Base-by-base conservation (phyloP, 2,888 invertebrate genomes). In the Ametastegia equiseti region DNA sequence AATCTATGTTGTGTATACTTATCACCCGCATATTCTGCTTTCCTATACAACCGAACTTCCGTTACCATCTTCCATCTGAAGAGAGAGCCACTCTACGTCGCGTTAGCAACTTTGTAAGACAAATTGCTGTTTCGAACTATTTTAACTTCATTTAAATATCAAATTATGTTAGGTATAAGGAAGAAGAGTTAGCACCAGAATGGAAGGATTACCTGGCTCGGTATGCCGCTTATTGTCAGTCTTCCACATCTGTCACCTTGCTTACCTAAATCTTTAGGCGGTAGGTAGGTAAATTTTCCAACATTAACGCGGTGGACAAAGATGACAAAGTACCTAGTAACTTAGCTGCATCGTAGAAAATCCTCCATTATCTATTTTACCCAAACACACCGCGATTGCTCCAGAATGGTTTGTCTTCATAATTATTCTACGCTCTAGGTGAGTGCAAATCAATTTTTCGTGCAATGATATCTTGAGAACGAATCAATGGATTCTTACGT, bases 91-190 rank as follows among this genome's bases (percentile, higher is more conserved):
- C 75, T 75, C 54, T 19, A 11, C 45, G 13, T 11, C 33, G 54
- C 36, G 33, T 54, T 27, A 71, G 45, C 73, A 89, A 86, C 86
- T 86, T 84, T 83, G 82, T 83, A 87, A 89, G 89, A 89, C 89
- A 89, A 90, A 90, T 90, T 88, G 88, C 89, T 86, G 88, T 88
- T 88, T 84, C 83, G 84, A 90, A 90, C 89, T 89, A 88, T 89
- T 89, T 89, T 86, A 88, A 88, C 89, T 87, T 88, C 88, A 89
- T 89, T 89, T 90, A 89, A 89, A 89, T 89, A 89, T 87, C 86
- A 88, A 88, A 88, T 88, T 89, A 86, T 83, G 83, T 83, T n/a
- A n/a, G n/a, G n/a, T n/a, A n/a, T n/a, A n/a, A 83, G 83, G 84
- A 82, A 83, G 83, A 82, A 82, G 83, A 82, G 84, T 84, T 84